Conservation (phyloP, 1,140 invertebrate species). For the Protaetia brevitarsis region DNA sequence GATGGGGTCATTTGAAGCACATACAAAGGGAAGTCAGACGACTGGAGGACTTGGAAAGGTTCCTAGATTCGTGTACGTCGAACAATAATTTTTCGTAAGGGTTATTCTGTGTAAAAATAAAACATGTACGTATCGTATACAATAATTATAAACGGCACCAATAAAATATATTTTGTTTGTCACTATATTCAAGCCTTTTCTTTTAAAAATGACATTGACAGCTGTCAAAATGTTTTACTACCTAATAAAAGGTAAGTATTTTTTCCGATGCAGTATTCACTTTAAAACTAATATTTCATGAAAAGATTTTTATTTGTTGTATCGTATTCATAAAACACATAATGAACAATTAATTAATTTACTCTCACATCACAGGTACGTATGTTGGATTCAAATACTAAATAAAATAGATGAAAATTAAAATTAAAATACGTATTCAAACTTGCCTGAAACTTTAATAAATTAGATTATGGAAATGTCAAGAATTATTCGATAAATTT, state of each 20-base stretch:
- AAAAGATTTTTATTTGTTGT: background rate
- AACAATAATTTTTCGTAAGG: conserved; percentile 14
- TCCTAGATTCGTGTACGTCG: conserved; percentile 45
- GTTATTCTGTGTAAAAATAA: background rate
- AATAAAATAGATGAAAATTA: no score
- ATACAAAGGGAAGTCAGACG: conserved; percentile 49
- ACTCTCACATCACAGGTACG: no score
- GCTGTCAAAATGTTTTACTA: no score
- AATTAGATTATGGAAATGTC: no score
- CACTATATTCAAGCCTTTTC: background rate
- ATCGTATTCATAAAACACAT: no score
- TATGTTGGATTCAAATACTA: no score
- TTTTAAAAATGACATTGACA: background rate
- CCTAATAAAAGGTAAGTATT: no score
- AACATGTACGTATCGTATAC: background rate
- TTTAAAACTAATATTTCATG: background rate
- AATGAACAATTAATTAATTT: no score
- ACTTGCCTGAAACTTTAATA: no score
- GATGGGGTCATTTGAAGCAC: conserved; percentile 50
- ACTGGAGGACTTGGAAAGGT: conserved; percentile 48
- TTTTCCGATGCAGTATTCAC: no score
- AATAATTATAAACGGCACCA: background rate
- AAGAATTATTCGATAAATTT: no score
- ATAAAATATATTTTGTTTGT: background rate
- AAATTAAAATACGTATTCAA: no score